phyloP scores from a whole-genome alignment of 1,140 invertebrate genomes.

The Phymorhynchus buccinoides region DNA sequence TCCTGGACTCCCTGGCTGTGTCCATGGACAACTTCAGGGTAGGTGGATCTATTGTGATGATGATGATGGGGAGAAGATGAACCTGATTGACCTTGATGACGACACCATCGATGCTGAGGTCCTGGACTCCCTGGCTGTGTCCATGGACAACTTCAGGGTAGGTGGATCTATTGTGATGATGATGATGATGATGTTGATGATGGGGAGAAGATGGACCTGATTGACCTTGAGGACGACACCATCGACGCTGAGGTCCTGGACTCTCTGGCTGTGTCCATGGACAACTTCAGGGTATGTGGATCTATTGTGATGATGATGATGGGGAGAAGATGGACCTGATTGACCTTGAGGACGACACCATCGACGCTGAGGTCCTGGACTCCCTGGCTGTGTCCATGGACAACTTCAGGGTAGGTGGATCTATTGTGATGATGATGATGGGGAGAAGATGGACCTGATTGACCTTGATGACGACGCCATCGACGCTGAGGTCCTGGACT shows the following conservation, averaged over 20 bases:
- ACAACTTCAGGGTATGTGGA: constrained; percentile 94
- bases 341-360: constrained; percentile 98
- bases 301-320: no score
- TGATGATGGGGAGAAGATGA: constrained; percentile 99
- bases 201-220: constrained; percentile 99
- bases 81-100: constrained; percentile 99
- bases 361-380: constrained; percentile 98
- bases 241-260: constrained; percentile 99
- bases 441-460: constrained; percentile 99
- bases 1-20: constrained; percentile 95
- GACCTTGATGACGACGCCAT: constrained; percentile 99
- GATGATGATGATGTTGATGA: no score
- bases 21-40: constrained; percentile 99
- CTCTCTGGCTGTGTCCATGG: constrained; percentile 98
- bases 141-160: constrained; percentile 99
- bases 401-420: constrained; percentile 93
- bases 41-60: no score
- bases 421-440: no score
- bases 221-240: constrained; percentile 98
- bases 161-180: no score
- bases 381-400: constrained; percentile 99
- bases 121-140: constrained; percentile 95
- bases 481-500: constrained; percentile 98
- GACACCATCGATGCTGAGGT: constrained; percentile 99
- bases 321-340: constrained; percentile 99